A percentile compares a stretch with the other conserved stretches of the same genome.
Evolutionary conservation across 2,797 vertebrate species (phyloP).

Genomic region (Phataginus tetradactyla): DNA sequence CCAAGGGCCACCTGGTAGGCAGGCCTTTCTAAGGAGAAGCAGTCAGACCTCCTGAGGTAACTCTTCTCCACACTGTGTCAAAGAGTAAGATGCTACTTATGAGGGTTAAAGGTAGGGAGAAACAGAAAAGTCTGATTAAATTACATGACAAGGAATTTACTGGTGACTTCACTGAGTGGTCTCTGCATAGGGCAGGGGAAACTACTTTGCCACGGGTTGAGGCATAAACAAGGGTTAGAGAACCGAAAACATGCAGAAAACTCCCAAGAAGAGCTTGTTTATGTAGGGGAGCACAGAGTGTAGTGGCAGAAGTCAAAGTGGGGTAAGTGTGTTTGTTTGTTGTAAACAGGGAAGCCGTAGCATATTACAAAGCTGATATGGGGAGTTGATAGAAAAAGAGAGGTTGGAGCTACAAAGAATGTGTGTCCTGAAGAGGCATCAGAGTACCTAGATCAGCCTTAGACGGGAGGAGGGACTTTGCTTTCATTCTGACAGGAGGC

Average conservation of each 20-base stretch:
- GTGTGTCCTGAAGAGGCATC: background rate
- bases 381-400: background rate
- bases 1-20: background rate
- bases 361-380: background rate
- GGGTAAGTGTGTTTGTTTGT: background rate
- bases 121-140: background rate
- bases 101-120: background rate
- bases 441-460: background rate
- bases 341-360: background rate
- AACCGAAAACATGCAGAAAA: background rate
- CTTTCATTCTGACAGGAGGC: background rate
- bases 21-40: background rate
- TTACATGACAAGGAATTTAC: background rate
- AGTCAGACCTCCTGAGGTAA: background rate
- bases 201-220: background rate
- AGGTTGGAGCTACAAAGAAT: background rate
- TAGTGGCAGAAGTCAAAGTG: background rate
- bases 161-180: background rate
- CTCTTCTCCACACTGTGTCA: background rate
- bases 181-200: background rate
- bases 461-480: too few species aligned
- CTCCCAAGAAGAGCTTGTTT: background rate
- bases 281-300: background rate
- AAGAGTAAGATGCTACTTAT: background rate
- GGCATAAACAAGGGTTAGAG: background rate